Evolutionary conservation across 2,113 vertebrate species (phyloP).

Genomic region (Cyanoramphus novaezelandiae): DNA sequence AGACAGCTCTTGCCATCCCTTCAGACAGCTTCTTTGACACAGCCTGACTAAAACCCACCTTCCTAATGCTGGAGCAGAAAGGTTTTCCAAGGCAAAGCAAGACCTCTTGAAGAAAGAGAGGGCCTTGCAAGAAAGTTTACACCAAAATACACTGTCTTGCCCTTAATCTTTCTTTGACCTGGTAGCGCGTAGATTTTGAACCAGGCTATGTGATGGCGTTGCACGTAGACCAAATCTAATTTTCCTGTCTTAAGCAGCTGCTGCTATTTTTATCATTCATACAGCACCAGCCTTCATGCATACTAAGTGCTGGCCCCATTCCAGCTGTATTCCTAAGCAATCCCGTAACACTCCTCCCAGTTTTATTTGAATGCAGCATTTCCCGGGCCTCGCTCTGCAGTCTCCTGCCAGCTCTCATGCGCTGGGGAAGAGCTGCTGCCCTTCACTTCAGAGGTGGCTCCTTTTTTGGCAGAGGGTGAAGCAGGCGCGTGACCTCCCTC

Average conservation of each 20-base stretch:
- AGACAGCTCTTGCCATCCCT: neutral
- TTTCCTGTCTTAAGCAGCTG: constrained; percentile 19
- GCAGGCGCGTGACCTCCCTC: neutral
- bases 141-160: neutral
- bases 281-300: constrained; percentile 8
- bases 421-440: neutral
- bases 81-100: neutral
- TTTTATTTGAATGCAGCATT: neutral
- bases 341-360: neutral
- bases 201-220: neutral
- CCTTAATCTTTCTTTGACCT: neutral
- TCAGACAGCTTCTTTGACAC: neutral
- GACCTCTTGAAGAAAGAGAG: neutral
- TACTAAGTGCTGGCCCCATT: neutral
- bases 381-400: neutral
- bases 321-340: constrained; percentile 25
- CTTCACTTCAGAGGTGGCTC: neutral
- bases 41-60: neutral
- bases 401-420: neutral
- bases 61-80: neutral
- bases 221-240: neutral
- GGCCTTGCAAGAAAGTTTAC: neutral
- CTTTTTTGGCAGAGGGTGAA: neutral
- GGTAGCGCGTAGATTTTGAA: neutral
- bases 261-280: constrained; percentile 35